Evolutionary conservation across 2,888 invertebrate genomes (phyloP).

Genomic region (Cataglyphis altisquamis): DNA sequence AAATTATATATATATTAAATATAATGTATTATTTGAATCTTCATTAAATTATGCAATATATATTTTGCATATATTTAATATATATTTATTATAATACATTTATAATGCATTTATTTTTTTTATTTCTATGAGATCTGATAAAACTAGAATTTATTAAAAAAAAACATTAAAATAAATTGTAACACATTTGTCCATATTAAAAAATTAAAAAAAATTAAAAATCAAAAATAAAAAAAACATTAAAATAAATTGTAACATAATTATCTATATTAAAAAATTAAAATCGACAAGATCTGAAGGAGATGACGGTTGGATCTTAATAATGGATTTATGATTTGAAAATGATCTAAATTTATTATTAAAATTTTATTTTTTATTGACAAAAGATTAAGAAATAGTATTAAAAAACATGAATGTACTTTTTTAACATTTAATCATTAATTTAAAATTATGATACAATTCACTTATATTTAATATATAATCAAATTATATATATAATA

Average conservation of each 20-base stretch:
- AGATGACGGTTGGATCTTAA: background rate
- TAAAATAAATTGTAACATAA: too few species aligned
- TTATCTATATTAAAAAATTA: too few species aligned
- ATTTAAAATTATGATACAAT: constrained; percentile 5
- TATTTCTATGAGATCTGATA: background rate
- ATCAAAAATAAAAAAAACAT: too few species aligned
- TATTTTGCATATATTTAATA: background rate
- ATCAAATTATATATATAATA: background rate
- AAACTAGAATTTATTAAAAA: background rate
- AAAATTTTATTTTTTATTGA: background rate
- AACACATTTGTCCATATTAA: background rate
- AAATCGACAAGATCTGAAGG: too few species aligned
- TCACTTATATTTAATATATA: background rate
- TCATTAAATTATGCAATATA: background rate
- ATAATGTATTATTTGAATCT: background rate
- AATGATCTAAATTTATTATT: background rate
- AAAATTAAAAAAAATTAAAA: too few species aligned
- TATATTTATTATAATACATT: too few species aligned
- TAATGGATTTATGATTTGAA: background rate
- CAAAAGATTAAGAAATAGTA: background rate
- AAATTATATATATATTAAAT: constrained; percentile 6
- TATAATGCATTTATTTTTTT: background rate
- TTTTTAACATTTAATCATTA: background rate
- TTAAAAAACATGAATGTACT: background rate
- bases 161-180: background rate